phyloP scores from a whole-genome alignment of 2,888 invertebrate species.

The Dusona sp. region DNA sequence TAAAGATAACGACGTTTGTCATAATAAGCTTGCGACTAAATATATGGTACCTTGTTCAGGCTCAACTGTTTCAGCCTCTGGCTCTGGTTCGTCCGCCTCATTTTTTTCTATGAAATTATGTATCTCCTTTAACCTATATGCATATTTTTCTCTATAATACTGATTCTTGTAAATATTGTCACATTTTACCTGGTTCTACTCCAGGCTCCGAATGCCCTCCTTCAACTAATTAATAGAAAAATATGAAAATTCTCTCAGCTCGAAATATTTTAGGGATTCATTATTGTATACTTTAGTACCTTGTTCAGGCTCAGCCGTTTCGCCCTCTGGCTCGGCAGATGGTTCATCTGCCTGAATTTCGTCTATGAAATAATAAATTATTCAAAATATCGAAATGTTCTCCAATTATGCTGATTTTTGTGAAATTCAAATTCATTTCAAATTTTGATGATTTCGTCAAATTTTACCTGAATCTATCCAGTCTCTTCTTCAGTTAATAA shows the following conservation, averaged over 20 bases:
- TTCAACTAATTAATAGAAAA: conserved; percentile 8
- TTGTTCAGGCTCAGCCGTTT: not conserved
- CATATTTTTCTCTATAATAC: not conserved
- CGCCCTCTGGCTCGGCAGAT: not conserved
- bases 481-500: not conserved
- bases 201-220: not conserved
- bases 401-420: not conserved
- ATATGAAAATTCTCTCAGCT: not conserved
- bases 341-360: not conserved
- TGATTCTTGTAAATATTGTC: not conserved
- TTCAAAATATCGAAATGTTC: not conserved
- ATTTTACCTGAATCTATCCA: not conserved
- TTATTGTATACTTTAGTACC: not conserved
- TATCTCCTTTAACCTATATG: not conserved
- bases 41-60: not conserved
- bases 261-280: not conserved
- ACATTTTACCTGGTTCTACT: not conserved
- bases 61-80: not conserved
- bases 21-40: not conserved
- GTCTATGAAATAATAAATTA: not conserved
- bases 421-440: too few species aligned
- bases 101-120: conserved; percentile 1
- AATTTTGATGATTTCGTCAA: not conserved
- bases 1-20: not conserved
- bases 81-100: not conserved